phyloP scores from a whole-genome alignment of 2,888 invertebrate species.

The Acrocyrtus sp. region DNA sequence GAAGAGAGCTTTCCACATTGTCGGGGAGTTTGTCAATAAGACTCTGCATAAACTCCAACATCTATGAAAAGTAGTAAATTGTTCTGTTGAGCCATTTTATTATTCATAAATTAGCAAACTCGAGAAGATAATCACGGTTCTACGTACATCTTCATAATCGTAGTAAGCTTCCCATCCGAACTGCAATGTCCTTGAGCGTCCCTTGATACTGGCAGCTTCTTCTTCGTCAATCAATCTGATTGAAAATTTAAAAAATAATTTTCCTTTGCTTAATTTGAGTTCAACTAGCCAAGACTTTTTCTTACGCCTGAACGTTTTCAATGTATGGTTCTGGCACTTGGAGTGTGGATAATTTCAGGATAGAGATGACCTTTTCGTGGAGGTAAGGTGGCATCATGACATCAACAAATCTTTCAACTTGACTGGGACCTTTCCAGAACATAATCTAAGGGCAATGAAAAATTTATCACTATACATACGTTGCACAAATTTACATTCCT shows the following conservation, averaged over 20 bases:
- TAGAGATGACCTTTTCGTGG: conserved; percentile 65
- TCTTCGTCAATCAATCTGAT: conserved; percentile 70
- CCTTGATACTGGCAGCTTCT: conserved; percentile 64
- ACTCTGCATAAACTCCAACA: too few relatives aligned
- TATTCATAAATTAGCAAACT: too few relatives aligned
- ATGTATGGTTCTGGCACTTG: conserved; percentile 68
- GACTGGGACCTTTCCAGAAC: conserved; percentile 60
- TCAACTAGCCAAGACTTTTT: conserved; percentile 1
- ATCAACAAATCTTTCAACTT: conserved; percentile 59
- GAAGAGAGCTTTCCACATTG: too few relatives aligned
- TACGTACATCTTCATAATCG: conserved; percentile 68
- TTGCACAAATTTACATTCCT: too few relatives aligned
- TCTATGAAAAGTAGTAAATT: too few relatives aligned
- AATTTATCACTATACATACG: too few relatives aligned
- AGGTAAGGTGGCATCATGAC: conserved; percentile 72
- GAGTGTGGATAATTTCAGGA: conserved; percentile 64
- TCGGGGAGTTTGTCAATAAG: too few relatives aligned
- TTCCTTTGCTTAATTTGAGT: too few relatives aligned
- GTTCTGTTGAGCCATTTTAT: conserved; percentile 11
- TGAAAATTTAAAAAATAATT: too few relatives aligned
- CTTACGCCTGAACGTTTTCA: conserved; percentile 72
- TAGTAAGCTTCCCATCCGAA: conserved; percentile 74
- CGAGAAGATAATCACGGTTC: too few relatives aligned
- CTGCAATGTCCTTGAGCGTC: conserved; percentile 18
- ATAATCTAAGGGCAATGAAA: conserved; percentile 59